phyloP scores from a whole-genome alignment of 2,797 vertebrate genomes.

The Bryconaethiops microstoma region DNA sequence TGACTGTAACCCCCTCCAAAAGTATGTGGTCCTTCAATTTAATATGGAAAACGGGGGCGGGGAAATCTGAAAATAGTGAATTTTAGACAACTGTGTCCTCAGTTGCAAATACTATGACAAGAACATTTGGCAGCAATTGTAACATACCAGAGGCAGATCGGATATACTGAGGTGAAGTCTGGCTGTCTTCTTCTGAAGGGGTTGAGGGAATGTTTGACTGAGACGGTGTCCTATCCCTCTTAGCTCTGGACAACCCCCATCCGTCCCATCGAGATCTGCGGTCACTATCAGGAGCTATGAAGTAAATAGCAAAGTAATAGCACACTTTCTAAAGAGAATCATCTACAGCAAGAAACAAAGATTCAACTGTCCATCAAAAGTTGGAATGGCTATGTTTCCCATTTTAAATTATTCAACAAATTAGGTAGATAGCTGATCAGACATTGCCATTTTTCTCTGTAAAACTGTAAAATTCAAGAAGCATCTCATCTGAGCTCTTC shows the following conservation, averaged over 20 bases:
- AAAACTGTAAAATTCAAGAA: too few species aligned
- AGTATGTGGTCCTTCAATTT: constrained; percentile 93
- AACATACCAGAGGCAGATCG: constrained; percentile 81
- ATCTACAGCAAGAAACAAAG: not conserved
- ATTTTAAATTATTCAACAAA: not conserved
- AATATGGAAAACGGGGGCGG: constrained; percentile 95
- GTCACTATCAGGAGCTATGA: constrained; percentile 69
- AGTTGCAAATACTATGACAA: not conserved
- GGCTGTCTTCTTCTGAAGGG: constrained; percentile 72
- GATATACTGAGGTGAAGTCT: constrained; percentile 68
- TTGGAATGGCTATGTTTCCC: not conserved
- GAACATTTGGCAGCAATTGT: not conserved
- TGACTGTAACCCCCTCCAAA: constrained; percentile 88
- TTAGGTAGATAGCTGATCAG: not conserved
- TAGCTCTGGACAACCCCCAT: constrained; percentile 85
- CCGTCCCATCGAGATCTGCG: constrained; percentile 86
- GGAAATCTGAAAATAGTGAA: constrained; percentile 78
- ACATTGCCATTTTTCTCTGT: not conserved
- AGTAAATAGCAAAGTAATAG: constrained; percentile 12
- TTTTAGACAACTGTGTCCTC: not conserved
- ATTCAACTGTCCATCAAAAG: too few species aligned
- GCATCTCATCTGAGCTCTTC: too few species aligned
- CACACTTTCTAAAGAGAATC: not conserved
- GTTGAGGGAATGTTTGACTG: constrained; percentile 81
- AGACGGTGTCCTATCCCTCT: constrained; percentile 85